These are phyloP conservation scores for Pseudanteris insignis DNA, from an alignment of 2,888 invertebrate species.

Conservation along the genomic window DNA sequence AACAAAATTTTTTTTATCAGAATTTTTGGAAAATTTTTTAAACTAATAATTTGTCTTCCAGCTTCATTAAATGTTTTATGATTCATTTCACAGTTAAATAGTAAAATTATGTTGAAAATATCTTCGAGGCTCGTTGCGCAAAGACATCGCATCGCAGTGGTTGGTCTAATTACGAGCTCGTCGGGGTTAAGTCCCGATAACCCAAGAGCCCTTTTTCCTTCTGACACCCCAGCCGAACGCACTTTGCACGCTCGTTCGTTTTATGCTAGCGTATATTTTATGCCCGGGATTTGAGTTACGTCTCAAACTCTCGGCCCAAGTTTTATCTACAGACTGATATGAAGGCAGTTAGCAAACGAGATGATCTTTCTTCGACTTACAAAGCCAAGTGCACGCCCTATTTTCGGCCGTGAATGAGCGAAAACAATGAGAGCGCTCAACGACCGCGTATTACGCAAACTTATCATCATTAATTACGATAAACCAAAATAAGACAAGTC, in stretches of 20 bases:
- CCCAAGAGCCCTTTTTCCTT: not conserved
- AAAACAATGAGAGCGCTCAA: too few relatives aligned
- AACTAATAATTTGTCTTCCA: too few relatives aligned
- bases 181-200: constrained; percentile 8
- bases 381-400: too few relatives aligned
- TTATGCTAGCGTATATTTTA: constrained; percentile 1
- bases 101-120: too few relatives aligned
- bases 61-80: too few relatives aligned
- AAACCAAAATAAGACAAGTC: constrained; percentile 11
- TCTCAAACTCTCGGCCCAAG: constrained; percentile 5
- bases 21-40: too few relatives aligned
- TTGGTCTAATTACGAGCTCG: constrained; percentile 16
- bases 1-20: too few relatives aligned
- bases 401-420: too few relatives aligned
- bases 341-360: constrained; percentile 3
- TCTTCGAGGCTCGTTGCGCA: too few relatives aligned
- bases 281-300: constrained; percentile 6
- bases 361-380: not conserved
- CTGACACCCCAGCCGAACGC: constrained; percentile 7
- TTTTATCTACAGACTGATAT: constrained; percentile 14
- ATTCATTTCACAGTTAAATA: too few relatives aligned
- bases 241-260: constrained; percentile 20
- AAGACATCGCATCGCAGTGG: too few relatives aligned
- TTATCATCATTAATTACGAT: constrained; percentile 23
- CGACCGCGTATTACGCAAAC: constrained; percentile 7